Evolutionary conservation across 1,140 invertebrate genomes (phyloP), one percentile per base, ranked within the genome.

Genomic region (Agrilus planipennis): DNA sequence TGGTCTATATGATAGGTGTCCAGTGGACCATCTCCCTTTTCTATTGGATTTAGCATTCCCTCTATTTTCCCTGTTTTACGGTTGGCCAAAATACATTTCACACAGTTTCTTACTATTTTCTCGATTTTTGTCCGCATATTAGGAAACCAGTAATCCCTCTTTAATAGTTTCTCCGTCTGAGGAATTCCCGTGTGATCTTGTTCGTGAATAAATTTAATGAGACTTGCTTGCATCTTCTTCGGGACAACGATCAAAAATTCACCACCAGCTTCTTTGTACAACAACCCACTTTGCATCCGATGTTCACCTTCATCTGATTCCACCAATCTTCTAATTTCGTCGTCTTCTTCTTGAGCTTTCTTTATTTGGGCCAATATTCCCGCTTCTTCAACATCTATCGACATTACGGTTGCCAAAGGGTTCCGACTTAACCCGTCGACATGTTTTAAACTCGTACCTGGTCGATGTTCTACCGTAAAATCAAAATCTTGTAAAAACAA

Each of bases 391-490:
- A 46, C 36, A 2, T 34, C 38, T 30, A 20, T 41, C 17, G 36
- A 34, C 25, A 30, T 27, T 41, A 46, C 11, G 1, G 39, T 14
- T 5, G 40, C 7, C 2, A 41, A 28, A n/a, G 45, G 43, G 9
- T 27, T 14, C 31, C 50, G 34, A 18, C 46, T 53, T 9, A 52
- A 34, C n/a, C 42, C 47, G 27, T 49, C 46, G 6, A 46, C 47
- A n/a, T 45, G 49, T 25, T 41, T 10, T 38, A 39, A 45, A 32
- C 28, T 20, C 7, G 12, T 25, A 4, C 37, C 42, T 34, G 41
- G 25, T 45, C 56, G 45, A 42, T 62, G 56, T 17, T 53, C 42
- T 22, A 61, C 50, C 34, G 54, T 41, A 37, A 59, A 58, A 34
- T 56, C 27, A 43, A 32, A 47, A 32, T 53, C 49, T 52, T 62